These are phyloP conservation scores for Caenorhabditis tropicalis DNA, from an alignment of 1,140 invertebrate genomes.

Conservation along the genomic window DNA sequence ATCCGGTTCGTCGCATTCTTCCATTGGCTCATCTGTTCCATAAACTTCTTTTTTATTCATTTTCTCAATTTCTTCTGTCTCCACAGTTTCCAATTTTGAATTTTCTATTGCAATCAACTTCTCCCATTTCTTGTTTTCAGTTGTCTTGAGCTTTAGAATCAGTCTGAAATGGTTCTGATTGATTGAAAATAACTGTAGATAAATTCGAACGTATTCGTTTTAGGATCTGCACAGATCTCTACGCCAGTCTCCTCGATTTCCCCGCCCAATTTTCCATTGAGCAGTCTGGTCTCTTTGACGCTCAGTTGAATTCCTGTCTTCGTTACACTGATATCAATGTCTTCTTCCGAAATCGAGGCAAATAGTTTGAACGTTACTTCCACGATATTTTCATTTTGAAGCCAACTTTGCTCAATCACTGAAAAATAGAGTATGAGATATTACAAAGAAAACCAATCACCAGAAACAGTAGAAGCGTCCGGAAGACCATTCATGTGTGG, in stretches of 20 bases:
- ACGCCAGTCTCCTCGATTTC: slow-evolving; percentile 14
- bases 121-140: not conserved
- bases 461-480: no score
- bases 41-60: not conserved
- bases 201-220: no score
- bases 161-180: no score
- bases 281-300: not conserved
- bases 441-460: no score
- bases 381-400: not conserved
- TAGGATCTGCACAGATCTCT: not conserved
- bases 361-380: not conserved
- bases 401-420: not conserved
- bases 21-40: slow-evolving; percentile 14
- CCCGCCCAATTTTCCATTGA: not conserved
- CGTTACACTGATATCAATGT: not conserved
- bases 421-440: not conserved
- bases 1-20: slow-evolving; percentile 25
- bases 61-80: not conserved
- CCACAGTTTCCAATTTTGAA: not conserved
- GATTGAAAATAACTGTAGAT: no score
- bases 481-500: not conserved
- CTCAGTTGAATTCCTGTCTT: not conserved
- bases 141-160: not conserved
- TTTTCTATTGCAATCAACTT: not conserved
- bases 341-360: not conserved